Conservation (phyloP, 2,797 vertebrate genomes). For the Garrulus glandarius region DNA sequence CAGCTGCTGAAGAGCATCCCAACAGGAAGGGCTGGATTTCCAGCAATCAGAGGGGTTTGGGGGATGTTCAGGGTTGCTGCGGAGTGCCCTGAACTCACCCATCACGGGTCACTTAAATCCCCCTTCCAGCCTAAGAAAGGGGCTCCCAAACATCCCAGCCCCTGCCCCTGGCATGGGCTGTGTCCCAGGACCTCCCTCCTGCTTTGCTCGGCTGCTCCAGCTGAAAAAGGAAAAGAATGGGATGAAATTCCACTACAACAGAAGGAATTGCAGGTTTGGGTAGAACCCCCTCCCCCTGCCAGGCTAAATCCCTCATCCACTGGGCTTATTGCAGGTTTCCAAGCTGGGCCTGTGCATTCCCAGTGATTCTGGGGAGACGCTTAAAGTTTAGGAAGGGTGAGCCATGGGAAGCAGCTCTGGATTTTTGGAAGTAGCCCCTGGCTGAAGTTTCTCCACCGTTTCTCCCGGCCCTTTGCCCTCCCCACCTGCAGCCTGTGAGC, state of each 20-base stretch:
- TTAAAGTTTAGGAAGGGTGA: neutral
- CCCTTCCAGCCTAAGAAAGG: neutral
- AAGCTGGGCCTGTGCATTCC: neutral
- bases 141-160: neutral
- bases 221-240: neutral
- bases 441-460: neutral
- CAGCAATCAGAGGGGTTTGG: rapidly evolving
- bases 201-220: neutral
- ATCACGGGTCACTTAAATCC: neutral
- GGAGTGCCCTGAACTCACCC: neutral
- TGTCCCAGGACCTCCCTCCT: neutral
- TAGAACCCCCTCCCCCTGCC: neutral
- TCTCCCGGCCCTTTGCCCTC: neutral
- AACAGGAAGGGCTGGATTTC: neutral
- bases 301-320: neutral
- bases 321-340: neutral
- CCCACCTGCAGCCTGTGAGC: neutral
- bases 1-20: neutral
- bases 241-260: rapidly evolving
- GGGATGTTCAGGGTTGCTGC: neutral
- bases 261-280: neutral
- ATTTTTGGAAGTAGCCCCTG: neutral
- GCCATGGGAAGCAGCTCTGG: neutral
- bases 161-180: rapidly evolving
- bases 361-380: neutral